These are phyloP conservation scores for Papilio demoleus DNA, from an alignment of 2,888 invertebrate species.

Conservation along the genomic window DNA sequence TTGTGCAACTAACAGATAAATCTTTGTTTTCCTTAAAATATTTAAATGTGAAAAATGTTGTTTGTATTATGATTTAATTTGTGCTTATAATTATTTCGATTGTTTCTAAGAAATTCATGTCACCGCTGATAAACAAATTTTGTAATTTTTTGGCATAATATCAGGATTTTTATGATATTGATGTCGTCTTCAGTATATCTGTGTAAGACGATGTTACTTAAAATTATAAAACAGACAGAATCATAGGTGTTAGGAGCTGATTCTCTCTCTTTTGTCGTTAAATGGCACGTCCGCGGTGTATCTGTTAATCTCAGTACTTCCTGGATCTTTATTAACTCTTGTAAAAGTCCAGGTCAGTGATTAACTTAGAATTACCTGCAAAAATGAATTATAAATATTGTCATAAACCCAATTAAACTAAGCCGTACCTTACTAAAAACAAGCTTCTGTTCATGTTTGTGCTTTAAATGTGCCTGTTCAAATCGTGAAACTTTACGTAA, in stretches of 20 bases:
- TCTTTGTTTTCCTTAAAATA: slow-evolving; percentile 4
- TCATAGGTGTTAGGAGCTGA: too few relatives aligned
- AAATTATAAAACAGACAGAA: too few relatives aligned
- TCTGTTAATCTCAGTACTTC: background rate
- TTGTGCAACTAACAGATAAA: slow-evolving; percentile 13
- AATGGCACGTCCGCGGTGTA: too few relatives aligned
- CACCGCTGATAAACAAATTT: background rate
- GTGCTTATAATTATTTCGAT: background rate
- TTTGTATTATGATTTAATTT: background rate
- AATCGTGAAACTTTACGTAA: slow-evolving; percentile 2
- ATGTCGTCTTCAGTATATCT: background rate
- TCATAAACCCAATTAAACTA: too few relatives aligned
- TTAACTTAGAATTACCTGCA: background rate
- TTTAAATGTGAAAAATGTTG: background rate
- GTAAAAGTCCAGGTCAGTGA: background rate
- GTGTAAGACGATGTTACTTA: background rate
- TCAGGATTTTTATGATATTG: background rate
- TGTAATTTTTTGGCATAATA: background rate
- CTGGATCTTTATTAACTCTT: background rate
- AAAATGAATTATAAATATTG: background rate
- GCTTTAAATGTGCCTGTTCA: background rate
- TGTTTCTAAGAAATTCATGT: background rate
- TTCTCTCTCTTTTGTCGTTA: too few relatives aligned
- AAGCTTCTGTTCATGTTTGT: slow-evolving; percentile 38
- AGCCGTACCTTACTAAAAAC: slow-evolving; percentile 33